Evolutionary conservation across 2,888 invertebrate genomes (phyloP).

Genomic region (Parnassius apollo): DNA sequence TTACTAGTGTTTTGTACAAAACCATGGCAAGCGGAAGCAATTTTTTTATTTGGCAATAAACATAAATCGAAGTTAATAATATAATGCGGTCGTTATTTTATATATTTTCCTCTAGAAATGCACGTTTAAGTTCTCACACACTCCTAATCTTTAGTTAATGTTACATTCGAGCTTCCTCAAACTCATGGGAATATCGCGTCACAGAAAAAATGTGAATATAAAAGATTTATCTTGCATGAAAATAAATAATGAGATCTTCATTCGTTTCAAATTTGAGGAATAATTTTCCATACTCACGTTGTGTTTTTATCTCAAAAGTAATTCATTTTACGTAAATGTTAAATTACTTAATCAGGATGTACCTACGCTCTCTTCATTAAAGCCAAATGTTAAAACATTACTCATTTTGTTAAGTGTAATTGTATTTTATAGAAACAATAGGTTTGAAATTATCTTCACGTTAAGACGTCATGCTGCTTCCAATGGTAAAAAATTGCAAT

Average conservation of each 20-base stretch:
- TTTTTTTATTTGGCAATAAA: constrained; percentile 44
- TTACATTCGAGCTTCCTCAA: constrained; percentile 49
- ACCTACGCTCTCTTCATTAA: not conserved
- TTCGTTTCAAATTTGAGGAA: constrained; percentile 28
- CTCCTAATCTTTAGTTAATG: constrained; percentile 73
- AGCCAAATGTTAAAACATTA: not conserved
- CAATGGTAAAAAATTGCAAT: not conserved
- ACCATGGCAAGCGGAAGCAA: constrained; percentile 38
- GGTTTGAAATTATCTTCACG: constrained; percentile 2
- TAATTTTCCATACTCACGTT: constrained; percentile 9
- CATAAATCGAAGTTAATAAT: constrained; percentile 28
- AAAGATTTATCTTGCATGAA: constrained; percentile 44
- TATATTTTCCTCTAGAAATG: constrained; percentile 45
- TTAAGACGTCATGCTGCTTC: constrained; percentile 6
- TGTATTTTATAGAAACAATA: constrained; percentile 11
- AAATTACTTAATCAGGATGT: constrained; percentile 1
- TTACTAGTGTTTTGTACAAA: constrained; percentile 28
- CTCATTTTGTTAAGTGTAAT: not conserved
- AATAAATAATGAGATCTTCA: constrained; percentile 50
- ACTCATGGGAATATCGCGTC: constrained; percentile 58
- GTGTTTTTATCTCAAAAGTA: not conserved
- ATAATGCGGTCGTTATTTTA: constrained; percentile 35
- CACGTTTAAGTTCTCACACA: constrained; percentile 64
- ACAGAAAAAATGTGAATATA: constrained; percentile 45
- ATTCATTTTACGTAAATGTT: not conserved